Evolutionary conservation across 2,797 vertebrate genomes (phyloP), one percentile per base, ranked within the genome.

Genomic region (Alfaro cultratus): DNA sequence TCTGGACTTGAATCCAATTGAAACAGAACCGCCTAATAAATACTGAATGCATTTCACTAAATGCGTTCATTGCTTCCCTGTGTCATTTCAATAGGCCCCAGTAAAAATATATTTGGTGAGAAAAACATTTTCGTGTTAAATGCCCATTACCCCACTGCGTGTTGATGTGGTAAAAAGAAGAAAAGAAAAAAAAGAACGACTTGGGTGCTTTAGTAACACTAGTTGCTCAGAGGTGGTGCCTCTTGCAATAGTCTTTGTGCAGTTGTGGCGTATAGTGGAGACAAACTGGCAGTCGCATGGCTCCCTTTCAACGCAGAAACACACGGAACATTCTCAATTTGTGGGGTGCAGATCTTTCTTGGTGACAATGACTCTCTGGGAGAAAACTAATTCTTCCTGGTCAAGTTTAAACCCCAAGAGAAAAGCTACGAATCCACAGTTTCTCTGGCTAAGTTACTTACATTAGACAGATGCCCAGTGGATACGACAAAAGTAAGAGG

Each of bases 401-500:
- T 90, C 81, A 85, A 89, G 85, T 89, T 53, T 86, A 74, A 93
- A 91, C 83, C 86, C 62, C 60, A 86, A 82, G 81, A 77, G 85
- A 67, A 62, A 70, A 80, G 47, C 73, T 79, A 64, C 67, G 68
- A 74, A 74, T 85, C 75, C n/a, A 76, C 78, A 86, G 84, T 89
- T 89, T 85, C 36, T 88, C 87, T 90, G 77, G 86, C 73, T 82
- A 43, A 75, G 45, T 77, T 89, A 83, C 60, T 80, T 83, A 84
- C 74, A n/a, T 89, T 55, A 67, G 51, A 89, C 64, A 85, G 79
- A 86, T 86, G 76, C 88, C 91, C 93, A 93, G 92, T 94, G 89
- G 86, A 92, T 87, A 86, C 87, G 90, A 93, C 90, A 89, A 26
- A 68, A 75, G 79, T 84, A 90, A 91, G 93, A 94, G 93, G 93